Evolutionary conservation across 2,113 vertebrate genomes (phyloP).

Genomic region (Takifugu bimaculatus): DNA sequence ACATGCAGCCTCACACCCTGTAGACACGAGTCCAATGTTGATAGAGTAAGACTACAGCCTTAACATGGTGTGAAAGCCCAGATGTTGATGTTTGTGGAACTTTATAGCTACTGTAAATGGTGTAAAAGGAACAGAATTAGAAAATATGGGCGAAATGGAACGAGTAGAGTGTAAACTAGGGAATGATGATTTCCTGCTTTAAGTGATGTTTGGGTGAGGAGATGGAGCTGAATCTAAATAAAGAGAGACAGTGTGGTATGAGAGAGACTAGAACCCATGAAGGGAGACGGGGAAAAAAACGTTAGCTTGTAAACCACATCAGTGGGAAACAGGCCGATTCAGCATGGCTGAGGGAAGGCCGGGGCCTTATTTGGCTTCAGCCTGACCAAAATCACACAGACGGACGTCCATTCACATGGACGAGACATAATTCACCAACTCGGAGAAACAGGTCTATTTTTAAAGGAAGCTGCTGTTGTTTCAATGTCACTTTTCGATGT

Average conservation of each 20-base stretch:
- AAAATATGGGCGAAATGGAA: constrained; percentile 16
- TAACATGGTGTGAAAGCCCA: not conserved
- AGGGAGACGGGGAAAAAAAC: constrained; percentile 7
- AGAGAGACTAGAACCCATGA: constrained; percentile 22
- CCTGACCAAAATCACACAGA: constrained; percentile 18
- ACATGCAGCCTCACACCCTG: not conserved
- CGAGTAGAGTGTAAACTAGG: constrained; percentile 29
- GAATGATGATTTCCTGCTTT: constrained; percentile 19
- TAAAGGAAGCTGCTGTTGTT: not conserved
- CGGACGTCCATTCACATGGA: constrained; percentile 1
- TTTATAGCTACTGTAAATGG: not conserved
- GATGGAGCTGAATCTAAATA: constrained; percentile 39
- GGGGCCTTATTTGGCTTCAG: constrained; percentile 18
- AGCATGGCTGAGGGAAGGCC: constrained; percentile 39
- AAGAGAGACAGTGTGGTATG: constrained; percentile 39
- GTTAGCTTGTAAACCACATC: constrained; percentile 39
- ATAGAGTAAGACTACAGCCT: not conserved
- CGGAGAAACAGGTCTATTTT: no score
- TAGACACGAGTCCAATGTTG: not conserved
- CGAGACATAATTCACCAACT: not conserved
- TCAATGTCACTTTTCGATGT: not conserved
- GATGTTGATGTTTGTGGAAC: constrained; percentile 2
- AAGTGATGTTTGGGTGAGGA: constrained; percentile 36
- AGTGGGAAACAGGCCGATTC: constrained; percentile 39
- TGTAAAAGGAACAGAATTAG: constrained; percentile 7